phyloP scores from a whole-genome alignment of 2,113 vertebrate species.

The Steatornis caripensis region DNA sequence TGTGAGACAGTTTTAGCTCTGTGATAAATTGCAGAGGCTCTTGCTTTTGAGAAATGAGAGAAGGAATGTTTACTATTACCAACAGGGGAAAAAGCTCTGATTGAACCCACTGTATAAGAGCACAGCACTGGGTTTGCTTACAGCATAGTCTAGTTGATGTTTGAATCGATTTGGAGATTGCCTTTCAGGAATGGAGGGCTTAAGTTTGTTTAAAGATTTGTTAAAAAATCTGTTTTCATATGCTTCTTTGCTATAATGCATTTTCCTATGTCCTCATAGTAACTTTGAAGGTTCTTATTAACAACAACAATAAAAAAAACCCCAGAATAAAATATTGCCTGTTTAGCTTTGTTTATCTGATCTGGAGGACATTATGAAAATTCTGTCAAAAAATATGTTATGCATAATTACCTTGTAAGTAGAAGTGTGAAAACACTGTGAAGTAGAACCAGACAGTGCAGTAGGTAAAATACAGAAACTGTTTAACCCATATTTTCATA shows the following conservation, averaged over 20 bases:
- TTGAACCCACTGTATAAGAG: not conserved
- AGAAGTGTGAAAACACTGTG: not conserved
- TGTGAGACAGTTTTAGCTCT: not conserved
- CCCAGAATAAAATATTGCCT: not conserved
- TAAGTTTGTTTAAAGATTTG: not conserved
- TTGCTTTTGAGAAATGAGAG: not conserved
- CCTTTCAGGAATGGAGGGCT: not conserved
- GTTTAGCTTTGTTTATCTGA: not conserved
- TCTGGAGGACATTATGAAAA: not conserved
- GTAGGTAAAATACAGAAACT: not conserved
- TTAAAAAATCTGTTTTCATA: not conserved
- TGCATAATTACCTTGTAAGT: not conserved
- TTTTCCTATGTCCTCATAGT: not conserved
- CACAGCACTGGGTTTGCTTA: not conserved
- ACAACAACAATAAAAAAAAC: not conserved
- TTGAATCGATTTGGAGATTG: not conserved
- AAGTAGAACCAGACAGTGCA: not conserved
- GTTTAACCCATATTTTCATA: not conserved
- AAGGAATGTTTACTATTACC: not conserved
- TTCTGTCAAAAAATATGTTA: not conserved
- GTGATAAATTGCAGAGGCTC: not conserved
- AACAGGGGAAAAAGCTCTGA: not conserved
- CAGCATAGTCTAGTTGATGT: not conserved
- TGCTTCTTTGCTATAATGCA: not conserved
- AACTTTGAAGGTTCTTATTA: not conserved